Evolutionary conservation across 2,113 vertebrate genomes (phyloP), one percentile per base, ranked within the genome.

Genomic region (Anthoscopus minutus): DNA sequence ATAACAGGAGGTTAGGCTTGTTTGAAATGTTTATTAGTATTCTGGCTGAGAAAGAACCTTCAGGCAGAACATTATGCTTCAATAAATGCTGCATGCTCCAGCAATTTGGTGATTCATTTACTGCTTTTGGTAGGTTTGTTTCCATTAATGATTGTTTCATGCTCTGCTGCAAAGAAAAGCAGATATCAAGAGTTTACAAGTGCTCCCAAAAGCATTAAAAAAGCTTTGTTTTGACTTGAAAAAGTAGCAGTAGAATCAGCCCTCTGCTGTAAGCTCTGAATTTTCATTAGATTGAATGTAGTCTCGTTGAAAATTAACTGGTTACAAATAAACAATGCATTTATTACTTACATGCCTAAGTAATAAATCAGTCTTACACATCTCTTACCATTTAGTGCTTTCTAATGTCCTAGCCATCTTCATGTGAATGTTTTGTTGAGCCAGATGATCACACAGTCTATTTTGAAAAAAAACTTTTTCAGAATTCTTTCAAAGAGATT

Each of bases 101-200:
- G 44, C 76, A 95, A 85, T 88, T 90, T 67, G 82, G 80, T 94
- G 91, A 96, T 94, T 95, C 74, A 92, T 94, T 94, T 94, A 73
- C 60, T 93, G 30, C 37, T 87, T 80, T 57, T 74, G 70, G 67
- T 77, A 71, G 47, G 44, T 81, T 93, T 89, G 23, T 66, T 92
- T 85, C 65, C 25, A 16, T 81, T 72, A 93, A 79, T 82, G 67
- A 69, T 93, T 92, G 27, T 88, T 85, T 71, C 24, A 60, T 70
- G 61, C 73, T 47, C 35, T 82, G 47, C 38, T 82, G 51, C 65
- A 80, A 77, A 87, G 28, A 81, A 57, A 38, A 67, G 12, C 33
- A 79, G 37, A 69, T 87, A 69, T 69, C n/a, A 95, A 8, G 33
- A 82, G 73, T 77, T 80, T 71, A 76, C 30, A 79, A 70, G 54